Conservation (phyloP, 2,113 vertebrate genomes). For the Anser cygnoides region DNA sequence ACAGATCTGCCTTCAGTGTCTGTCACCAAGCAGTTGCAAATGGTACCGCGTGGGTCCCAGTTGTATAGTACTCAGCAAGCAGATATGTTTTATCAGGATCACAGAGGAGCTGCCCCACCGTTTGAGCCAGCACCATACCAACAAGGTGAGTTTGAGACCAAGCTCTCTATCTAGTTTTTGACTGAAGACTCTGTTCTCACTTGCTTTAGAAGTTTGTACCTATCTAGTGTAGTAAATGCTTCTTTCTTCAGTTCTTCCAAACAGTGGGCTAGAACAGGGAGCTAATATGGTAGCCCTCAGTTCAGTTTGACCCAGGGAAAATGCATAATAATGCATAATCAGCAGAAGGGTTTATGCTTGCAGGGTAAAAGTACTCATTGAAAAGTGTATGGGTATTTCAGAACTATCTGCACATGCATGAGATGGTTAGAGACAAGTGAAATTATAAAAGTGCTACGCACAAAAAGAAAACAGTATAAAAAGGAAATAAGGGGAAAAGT, state of each 20-base stretch:
- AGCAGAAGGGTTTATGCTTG: neutral
- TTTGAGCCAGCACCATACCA: slow-evolving; percentile 90
- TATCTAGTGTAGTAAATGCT: neutral
- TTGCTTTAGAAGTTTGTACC: neutral
- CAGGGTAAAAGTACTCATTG: neutral
- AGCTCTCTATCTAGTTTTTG: neutral
- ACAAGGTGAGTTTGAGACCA: slow-evolving; percentile 76
- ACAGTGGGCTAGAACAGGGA: neutral
- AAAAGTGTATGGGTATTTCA: neutral
- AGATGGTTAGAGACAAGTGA: neutral
- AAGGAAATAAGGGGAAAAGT: neutral
- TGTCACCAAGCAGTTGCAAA: slow-evolving; percentile 87
- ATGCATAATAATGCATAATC: neutral
- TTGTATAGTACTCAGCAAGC: slow-evolving; percentile 85
- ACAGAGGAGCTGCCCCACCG: slow-evolving; percentile 84
- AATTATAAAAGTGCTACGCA: neutral
- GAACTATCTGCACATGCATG: neutral
- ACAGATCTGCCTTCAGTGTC: slow-evolving; percentile 84
- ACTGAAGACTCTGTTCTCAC: neutral
- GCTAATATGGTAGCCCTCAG: neutral
- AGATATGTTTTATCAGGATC: slow-evolving; percentile 90
- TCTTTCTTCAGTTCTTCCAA: neutral
- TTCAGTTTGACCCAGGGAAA: neutral
- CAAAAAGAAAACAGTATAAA: neutral
- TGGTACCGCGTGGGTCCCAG: slow-evolving; percentile 87